These are phyloP conservation scores for Drosophila longiperda DNA, from an alignment of 2,888 invertebrate genomes.

Conservation along the genomic window DNA sequence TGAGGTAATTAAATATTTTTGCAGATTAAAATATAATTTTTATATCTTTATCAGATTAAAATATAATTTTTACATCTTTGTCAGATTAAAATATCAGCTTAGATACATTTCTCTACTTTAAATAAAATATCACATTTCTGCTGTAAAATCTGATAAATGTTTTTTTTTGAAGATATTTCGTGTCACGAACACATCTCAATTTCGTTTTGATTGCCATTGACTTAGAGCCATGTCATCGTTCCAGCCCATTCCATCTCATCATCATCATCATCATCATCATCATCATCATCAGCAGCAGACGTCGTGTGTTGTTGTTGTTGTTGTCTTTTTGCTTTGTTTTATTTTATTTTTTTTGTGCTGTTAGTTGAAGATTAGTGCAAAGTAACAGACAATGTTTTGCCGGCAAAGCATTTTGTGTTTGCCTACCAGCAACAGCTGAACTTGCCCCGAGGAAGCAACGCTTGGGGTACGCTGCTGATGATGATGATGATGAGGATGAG, in stretches of 20 bases:
- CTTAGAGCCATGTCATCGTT: slow-evolving; percentile 54
- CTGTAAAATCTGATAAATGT: background rate
- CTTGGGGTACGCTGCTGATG: slow-evolving; percentile 5
- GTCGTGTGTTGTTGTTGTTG: slow-evolving; percentile 18
- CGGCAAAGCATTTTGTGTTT: slow-evolving; percentile 55
- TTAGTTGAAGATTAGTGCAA: slow-evolving; percentile 71
- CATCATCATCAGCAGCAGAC: slow-evolving; percentile 28
- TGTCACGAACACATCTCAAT: slow-evolving; percentile 46
- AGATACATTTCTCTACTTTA: background rate
- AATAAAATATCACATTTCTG: background rate
- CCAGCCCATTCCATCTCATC: slow-evolving; percentile 48
- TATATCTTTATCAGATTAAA: too few species aligned
- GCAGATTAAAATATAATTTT: too few species aligned
- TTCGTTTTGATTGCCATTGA: slow-evolving; percentile 51
- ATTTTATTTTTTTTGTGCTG: slow-evolving; percentile 45
- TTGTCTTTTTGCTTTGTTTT: slow-evolving; percentile 34
- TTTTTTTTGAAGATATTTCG: background rate
- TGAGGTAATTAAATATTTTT: too few species aligned
- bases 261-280: slow-evolving; percentile 50
- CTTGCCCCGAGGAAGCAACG: slow-evolving; percentile 32
- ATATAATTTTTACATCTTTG: too few species aligned
- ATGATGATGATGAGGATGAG: background rate
- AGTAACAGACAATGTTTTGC: slow-evolving; percentile 56
- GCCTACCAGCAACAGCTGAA: slow-evolving; percentile 51
- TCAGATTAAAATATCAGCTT: background rate